A percentile compares a stretch with the other conserved stretches of the same genome.
These are phyloP conservation scores for Oxyscelio sp. DNA, from an alignment of 2,888 invertebrate species.

Conservation along the genomic window DNA sequence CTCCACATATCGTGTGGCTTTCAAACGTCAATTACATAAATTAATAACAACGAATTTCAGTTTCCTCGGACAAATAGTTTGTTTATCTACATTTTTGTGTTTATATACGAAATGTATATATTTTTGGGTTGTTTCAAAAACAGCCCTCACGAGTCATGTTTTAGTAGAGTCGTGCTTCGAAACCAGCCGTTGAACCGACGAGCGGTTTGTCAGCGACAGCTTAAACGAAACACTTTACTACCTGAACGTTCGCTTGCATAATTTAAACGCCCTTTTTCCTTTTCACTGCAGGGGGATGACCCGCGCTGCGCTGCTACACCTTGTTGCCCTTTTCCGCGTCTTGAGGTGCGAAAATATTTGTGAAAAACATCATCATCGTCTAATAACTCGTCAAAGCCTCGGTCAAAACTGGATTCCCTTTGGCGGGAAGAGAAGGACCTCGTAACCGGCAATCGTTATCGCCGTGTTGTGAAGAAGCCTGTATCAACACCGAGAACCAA, in stretches of 20 bases:
- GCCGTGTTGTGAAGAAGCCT: conserved; percentile 5
- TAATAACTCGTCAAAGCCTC: conserved; percentile 9
- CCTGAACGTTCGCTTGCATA: conserved; percentile 85
- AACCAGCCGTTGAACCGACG: conserved; percentile 50
- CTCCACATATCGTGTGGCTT: too few relatives aligned
- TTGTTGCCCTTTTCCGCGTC: conserved; percentile 69
- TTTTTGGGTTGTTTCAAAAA: neutral
- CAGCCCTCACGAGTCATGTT: conserved; percentile 39
- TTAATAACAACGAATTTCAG: too few relatives aligned
- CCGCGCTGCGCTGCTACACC: conserved; percentile 73
- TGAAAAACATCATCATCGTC: conserved; percentile 77
- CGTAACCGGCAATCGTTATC: conserved; percentile 17
- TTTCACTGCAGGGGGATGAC: conserved; percentile 66
- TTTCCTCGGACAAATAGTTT: too few relatives aligned
- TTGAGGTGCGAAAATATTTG: conserved; percentile 83
- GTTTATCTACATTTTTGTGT: too few relatives aligned
- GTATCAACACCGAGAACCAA: conserved; percentile 28
- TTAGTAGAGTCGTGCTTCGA: conserved; percentile 40
- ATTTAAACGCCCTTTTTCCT: conserved; percentile 81
- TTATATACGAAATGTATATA: too few relatives aligned
- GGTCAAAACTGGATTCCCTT: conserved; percentile 16
- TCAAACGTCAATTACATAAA: too few relatives aligned
- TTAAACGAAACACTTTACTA: conserved; percentile 81
- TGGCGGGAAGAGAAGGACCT: neutral
- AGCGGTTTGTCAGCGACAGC: conserved; percentile 58